Evolutionary conservation across 2,797 vertebrate species (phyloP), one percentile per base, ranked within the genome.

Genomic region (Trichosurus vulpecula): DNA sequence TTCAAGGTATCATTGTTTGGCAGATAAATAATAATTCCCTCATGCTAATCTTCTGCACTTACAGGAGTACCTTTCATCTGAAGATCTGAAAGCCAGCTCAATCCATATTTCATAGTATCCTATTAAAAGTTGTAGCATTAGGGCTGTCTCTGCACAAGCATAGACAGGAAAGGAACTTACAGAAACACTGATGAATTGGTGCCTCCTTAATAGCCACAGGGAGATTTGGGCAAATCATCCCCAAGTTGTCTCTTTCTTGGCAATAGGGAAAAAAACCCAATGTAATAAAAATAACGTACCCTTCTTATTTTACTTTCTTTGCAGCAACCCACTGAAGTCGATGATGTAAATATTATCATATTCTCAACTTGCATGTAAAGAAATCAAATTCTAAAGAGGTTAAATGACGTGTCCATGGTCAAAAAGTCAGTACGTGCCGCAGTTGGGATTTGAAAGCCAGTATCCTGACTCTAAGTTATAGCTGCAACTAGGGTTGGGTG

Each of bases 1-100:
- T 54, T 93, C 87, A 95, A 90, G 89, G 35, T 52, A 81, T 93
- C 92, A 96, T 61, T 94, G 47, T 95, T 95, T 93, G 91, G 54
- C 41, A 93, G 94, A 89, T 94, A 95, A 91, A 94, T 95, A 95
- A 96, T 58, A 51, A 94, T 56, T 52, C 90, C 56, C 92, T 93
- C 92, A 94, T 87, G 41, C 51, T 66, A 81, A 96, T 14, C 56
- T 13, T 55, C 74, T 51, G 41, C 74, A 47, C 41, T 87, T 87
- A 87, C 41, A 87, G 41, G 41, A 87, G 51, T 93, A 41, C 35
- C 27, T 52, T 96, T 95, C 61, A 92, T 95, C 87, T 92, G 22
- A 81, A 97, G 93, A 90, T 94, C 35, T 90, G 13, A 91, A 57
- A 92, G 31, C n/a, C 30, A 90, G 47, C 93, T 94, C 27, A 53